Conservation (phyloP, 2,113 vertebrate genomes). For the Gallinago undulata region DNA sequence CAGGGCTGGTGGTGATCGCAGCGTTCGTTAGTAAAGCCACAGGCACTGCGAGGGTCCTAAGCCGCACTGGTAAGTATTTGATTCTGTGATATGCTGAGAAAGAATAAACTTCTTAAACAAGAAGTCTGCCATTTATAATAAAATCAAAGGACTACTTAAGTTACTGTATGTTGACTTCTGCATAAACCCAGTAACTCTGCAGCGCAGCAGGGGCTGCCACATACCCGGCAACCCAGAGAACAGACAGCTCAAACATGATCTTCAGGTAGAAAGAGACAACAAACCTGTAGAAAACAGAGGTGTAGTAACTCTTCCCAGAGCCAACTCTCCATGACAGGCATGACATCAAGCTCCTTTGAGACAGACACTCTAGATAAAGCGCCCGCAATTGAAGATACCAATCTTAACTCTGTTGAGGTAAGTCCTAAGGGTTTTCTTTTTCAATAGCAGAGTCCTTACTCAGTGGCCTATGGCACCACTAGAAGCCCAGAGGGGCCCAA, state of each 20-base stretch:
- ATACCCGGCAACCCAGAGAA: not conserved
- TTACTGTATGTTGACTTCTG: fast-evolving
- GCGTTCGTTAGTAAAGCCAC: fast-evolving
- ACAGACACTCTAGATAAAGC: not conserved
- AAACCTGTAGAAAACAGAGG: not conserved
- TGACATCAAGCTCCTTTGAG: not conserved
- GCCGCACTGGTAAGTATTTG: not conserved
- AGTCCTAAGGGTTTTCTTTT: not conserved
- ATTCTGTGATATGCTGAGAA: not conserved
- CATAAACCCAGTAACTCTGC: not conserved
- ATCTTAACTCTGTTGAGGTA: not conserved
- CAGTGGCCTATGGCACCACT: not conserved
- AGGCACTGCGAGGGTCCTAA: not conserved
- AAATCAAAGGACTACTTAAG: not conserved
- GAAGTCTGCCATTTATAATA: not conserved
- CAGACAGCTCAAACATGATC: not conserved
- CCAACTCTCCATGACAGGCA: not conserved
- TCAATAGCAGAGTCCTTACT: not conserved
- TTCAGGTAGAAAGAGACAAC: not conserved
- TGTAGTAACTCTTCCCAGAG: not conserved
- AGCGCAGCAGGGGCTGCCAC: fast-evolving
- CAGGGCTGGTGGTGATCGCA: not conserved
- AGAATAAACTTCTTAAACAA: fast-evolving
- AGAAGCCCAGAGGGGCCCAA: not conserved
- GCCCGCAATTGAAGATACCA: not conserved